These are phyloP conservation scores for Scaptomyza caliginosa DNA, from an alignment of 2,888 invertebrate genomes.

Conservation along the genomic window DNA sequence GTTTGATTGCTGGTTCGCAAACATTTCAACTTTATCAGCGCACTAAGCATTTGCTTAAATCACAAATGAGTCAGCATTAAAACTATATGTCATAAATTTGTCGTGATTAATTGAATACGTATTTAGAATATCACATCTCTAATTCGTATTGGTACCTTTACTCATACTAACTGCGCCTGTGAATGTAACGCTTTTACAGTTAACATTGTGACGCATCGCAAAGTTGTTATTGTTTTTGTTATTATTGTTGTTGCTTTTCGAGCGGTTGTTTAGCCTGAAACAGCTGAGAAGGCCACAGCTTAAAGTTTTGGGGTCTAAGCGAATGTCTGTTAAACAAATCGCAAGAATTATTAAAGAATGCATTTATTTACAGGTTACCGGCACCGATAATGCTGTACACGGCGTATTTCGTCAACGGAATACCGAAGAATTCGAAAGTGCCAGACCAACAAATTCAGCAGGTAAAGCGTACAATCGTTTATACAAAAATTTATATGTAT, in stretches of 20 bases:
- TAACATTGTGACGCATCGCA: conserved; percentile 48
- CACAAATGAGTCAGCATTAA: background rate
- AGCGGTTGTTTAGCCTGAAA: conserved; percentile 9
- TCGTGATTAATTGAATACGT: background rate
- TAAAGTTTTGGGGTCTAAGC: conserved; percentile 8
- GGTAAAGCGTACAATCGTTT: conserved; percentile 34
- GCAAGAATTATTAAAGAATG: conserved; percentile 37
- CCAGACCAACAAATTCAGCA: conserved; percentile 69
- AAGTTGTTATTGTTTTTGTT: conserved; percentile 4
- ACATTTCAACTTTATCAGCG: background rate
- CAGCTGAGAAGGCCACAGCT: conserved; percentile 53
- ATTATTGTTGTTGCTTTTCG: conserved; percentile 13
- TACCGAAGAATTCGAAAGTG: conserved; percentile 78
- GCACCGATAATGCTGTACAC: conserved; percentile 75
- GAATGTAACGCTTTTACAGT: conserved; percentile 29
- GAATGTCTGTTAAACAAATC: conserved; percentile 28
- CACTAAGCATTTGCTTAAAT: too few species aligned
- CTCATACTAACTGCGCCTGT: background rate
- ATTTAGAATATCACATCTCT: conserved; percentile 23
- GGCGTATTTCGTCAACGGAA: conserved; percentile 81
- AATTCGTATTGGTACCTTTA: conserved; percentile 4
- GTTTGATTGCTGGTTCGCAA: background rate
- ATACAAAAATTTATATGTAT: background rate
- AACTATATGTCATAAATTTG: background rate
- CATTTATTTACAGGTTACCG: conserved; percentile 70